Conservation (phyloP, 2,113 vertebrate species). For the Hippoglossus stenolepis region DNA sequence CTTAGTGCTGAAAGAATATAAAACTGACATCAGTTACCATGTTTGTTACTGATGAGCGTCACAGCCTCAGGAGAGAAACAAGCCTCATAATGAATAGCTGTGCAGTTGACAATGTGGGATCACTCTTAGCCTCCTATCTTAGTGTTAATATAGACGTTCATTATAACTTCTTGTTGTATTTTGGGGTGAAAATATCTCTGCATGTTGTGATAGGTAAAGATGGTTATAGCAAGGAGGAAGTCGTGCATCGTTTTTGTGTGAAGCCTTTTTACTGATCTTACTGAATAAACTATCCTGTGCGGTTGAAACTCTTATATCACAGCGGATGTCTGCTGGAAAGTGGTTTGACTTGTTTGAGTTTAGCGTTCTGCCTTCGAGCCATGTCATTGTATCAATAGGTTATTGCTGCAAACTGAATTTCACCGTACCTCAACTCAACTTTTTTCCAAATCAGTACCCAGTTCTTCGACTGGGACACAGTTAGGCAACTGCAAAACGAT, state of each 20-base stretch:
- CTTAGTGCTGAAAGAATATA: neutral
- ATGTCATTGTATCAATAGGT: slow-evolving; percentile 12
- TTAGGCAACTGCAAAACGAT: neutral
- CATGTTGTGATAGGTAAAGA: neutral
- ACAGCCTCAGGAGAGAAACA: slow-evolving; percentile 38
- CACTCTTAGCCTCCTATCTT: neutral
- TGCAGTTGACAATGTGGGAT: neutral
- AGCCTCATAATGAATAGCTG: neutral
- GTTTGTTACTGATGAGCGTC: slow-evolving; percentile 9
- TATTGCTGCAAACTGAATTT: slow-evolving; percentile 13
- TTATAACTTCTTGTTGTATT: no score
- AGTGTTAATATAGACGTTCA: no score
- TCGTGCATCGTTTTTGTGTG: neutral
- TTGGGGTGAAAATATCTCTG: no score
- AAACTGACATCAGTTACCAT: neutral
- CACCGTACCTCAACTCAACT: neutral
- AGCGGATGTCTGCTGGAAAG: slow-evolving; percentile 7
- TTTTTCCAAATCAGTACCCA: neutral
- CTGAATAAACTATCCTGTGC: neutral
- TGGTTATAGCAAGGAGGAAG: neutral
- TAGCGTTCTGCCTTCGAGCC: slow-evolving; percentile 18
- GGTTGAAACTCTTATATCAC: neutral
- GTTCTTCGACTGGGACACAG: neutral
- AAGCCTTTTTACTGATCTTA: neutral
- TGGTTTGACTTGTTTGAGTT: slow-evolving; percentile 37